Evolutionary conservation across 2,797 vertebrate genomes (phyloP).

Genomic region (Sebastolobus altivelis): DNA sequence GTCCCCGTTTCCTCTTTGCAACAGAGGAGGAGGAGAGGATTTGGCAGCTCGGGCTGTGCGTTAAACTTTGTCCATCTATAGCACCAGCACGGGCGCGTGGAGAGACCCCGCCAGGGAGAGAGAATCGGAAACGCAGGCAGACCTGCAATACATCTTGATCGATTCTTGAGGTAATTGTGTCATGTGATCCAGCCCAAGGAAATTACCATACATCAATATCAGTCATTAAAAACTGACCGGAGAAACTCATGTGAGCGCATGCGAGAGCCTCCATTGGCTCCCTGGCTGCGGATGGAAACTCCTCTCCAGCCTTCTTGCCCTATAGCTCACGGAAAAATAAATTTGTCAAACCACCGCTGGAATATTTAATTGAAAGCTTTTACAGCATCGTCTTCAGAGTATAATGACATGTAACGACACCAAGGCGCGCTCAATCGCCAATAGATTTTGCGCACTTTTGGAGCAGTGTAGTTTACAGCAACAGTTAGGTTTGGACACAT

Average conservation of each 20-base stretch:
- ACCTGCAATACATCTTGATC: slow-evolving; percentile 99
- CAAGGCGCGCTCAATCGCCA: slow-evolving; percentile 17
- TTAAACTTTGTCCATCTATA: slow-evolving; percentile 98
- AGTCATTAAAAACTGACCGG: slow-evolving; percentile 90
- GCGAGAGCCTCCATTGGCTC: slow-evolving; percentile 85
- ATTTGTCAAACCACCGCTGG: slow-evolving; percentile 80
- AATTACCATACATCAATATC: slow-evolving; percentile 99
- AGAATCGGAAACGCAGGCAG: slow-evolving; percentile 97
- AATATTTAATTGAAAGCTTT: slow-evolving; percentile 76
- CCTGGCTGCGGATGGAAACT: slow-evolving; percentile 80
- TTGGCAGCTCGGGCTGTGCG: slow-evolving; percentile 84
- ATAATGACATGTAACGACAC: slow-evolving; percentile 61
- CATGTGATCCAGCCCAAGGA: slow-evolving; percentile 97
- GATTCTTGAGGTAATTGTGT: slow-evolving; percentile 99
- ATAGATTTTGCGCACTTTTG: slow-evolving; percentile 33
- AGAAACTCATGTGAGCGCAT: slow-evolving; percentile 84
- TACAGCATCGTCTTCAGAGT: slow-evolving; percentile 55
- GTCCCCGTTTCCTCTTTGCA: slow-evolving; percentile 80
- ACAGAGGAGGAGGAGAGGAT: slow-evolving; percentile 75
- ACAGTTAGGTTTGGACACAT: slow-evolving; percentile 64
- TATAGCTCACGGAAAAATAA: slow-evolving; percentile 67
- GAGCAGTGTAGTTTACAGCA: slow-evolving; percentile 46
- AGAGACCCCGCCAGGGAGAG: slow-evolving; percentile 92
- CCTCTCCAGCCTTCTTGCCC: slow-evolving; percentile 80
- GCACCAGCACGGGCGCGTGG: slow-evolving; percentile 90